Evolutionary conservation across 2,888 invertebrate species (phyloP), one percentile per base, ranked within the genome.

Genomic region (Hecatera dysodea): DNA sequence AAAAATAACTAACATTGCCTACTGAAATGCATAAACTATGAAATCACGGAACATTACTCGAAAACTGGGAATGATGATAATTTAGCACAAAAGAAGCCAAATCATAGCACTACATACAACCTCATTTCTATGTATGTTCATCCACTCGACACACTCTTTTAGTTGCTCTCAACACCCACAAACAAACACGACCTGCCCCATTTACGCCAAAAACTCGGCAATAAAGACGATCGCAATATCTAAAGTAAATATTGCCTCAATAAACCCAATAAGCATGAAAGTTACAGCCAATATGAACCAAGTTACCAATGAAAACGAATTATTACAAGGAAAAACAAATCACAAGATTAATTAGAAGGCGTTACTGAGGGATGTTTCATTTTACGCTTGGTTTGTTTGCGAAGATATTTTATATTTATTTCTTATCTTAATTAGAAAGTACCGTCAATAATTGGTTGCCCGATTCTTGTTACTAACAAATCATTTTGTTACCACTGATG

Each of bases 281-380:
- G 81, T 80, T 57, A 75, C 61, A 61, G 46, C 56, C 44, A 53
- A 69, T 46, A 74, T 24, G 11, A 70, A 76, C 27, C 36, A 61
- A 68, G 50, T 39, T 62, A 78, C 56, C 15, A 64, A 80, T 61
- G 50, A 63, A 69, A 74, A 71, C 61, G 56, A 67, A 71, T 78
- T 63, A 75, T 59, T 63, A 67, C 53, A 42, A 39, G 64, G 76
- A 71, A 71, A 75, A 76, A 78, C 64, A 76, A 66, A 80, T 78
- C 67, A 55, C 33, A 81, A 80, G 61, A 61, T 71, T 78, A 81
- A 81, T 78, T 57, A 81, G 66, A 17, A 50, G 50, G 61, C 61
- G 76, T 80, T 65, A 46, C 48, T 64, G 27, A 1, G 50, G 53
- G 27, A 27, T 44, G 46, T 59, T 56, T 74, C 15, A 70, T 76